phyloP scores from a whole-genome alignment of 1,140 invertebrate genomes.

The Aporrectodea caliginosa region DNA sequence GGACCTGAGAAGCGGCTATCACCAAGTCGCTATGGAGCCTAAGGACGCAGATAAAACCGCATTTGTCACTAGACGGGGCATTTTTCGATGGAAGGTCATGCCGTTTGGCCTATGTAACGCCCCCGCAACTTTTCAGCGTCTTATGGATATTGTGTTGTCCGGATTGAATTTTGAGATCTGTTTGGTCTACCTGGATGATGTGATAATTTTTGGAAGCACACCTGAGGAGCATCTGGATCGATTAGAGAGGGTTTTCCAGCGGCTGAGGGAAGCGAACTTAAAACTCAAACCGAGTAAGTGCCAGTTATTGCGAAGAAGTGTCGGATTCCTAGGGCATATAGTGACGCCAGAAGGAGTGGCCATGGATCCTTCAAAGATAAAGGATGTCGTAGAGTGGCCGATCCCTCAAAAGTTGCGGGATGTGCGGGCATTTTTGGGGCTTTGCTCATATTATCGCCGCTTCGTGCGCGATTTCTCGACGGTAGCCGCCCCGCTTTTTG shows the following conservation, averaged over 20 bases:
- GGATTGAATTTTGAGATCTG: constrained; percentile 26
- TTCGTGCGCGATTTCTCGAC: constrained; percentile 4
- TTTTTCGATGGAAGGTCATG: constrained; percentile 18
- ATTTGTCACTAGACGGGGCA: constrained; percentile 11
- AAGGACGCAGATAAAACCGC: constrained; percentile 16
- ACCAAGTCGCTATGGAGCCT: constrained; percentile 49
- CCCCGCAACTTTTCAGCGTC: constrained; percentile 41
- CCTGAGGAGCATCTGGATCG: constrained; percentile 29
- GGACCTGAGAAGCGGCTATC: constrained; percentile 48
- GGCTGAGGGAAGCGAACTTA: constrained; percentile 33
- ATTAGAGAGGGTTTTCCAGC: constrained; percentile 34
- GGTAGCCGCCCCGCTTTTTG: background rate
- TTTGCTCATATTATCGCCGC: background rate
- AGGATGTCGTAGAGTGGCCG: constrained; percentile 36
- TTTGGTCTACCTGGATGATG: constrained; percentile 40
- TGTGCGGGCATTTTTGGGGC: constrained; percentile 5
- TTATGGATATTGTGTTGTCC: constrained; percentile 38
- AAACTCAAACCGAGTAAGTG: constrained; percentile 38
- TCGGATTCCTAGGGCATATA: constrained; percentile 42
- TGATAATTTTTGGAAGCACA: constrained; percentile 33
- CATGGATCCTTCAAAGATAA: constrained; percentile 43
- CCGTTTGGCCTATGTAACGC: constrained; percentile 43
- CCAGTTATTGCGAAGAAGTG: constrained; percentile 26
- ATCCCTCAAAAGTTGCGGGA: background rate
- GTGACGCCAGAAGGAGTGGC: constrained; percentile 39